Evolutionary conservation across 92 coral and sea anemone genomes (phyloP).

Genomic region (Anthopleura xanthogrammica): DNA sequence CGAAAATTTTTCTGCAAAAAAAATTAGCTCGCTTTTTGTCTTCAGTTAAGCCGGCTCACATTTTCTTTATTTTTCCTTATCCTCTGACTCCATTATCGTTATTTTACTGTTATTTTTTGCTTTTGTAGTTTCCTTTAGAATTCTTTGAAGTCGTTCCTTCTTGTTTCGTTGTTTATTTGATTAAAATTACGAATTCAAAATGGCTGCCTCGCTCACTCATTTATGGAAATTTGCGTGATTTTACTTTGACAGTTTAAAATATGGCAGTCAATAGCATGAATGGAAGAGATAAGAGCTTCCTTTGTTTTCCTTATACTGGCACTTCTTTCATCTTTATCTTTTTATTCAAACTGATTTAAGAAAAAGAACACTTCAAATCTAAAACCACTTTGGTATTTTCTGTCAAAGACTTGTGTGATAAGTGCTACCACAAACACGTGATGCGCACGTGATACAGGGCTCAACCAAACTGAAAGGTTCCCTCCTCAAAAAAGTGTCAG

Average conservation of each 20-base stretch:
- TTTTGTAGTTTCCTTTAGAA: not conserved
- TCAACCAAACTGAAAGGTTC: not conserved
- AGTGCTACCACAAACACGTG: not conserved
- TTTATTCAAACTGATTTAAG: slow-evolving; percentile 6
- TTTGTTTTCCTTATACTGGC: not conserved
- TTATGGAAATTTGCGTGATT: not conserved
- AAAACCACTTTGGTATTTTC: slow-evolving; percentile 1
- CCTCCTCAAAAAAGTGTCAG: not conserved
- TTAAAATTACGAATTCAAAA: not conserved
- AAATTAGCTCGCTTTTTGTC: no score
- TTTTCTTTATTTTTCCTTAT: no score
- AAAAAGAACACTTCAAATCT: not conserved
- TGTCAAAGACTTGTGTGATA: not conserved
- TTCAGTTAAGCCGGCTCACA: no score
- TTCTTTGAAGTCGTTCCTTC: not conserved
- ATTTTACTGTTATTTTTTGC: no score
- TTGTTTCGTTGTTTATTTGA: not conserved
- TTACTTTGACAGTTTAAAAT: not conserved
- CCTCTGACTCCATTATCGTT: no score
- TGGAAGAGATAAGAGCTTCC: slow-evolving; percentile 2
- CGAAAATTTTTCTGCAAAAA: no score
- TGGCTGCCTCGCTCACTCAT: not conserved
- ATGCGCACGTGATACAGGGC: not conserved
- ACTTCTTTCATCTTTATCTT: not conserved
- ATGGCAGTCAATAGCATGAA: not conserved